A percentile compares a stretch with the other conserved stretches of the same genome.
Evolutionary conservation across 2,113 vertebrate species (phyloP).

Genomic region (Silurus meridionalis): DNA sequence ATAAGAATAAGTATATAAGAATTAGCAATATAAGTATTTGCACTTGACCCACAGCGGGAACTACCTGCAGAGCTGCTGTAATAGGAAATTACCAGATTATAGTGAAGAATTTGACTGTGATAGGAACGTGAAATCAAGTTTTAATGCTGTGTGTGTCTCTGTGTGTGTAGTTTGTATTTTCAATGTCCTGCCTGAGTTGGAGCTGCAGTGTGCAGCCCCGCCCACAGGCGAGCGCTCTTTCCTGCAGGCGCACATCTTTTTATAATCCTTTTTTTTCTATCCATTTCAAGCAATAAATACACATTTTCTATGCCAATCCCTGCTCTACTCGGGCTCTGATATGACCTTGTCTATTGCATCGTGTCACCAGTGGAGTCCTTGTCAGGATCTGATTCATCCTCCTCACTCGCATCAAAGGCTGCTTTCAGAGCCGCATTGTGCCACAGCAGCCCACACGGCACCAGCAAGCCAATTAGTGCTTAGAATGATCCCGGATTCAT

Average conservation of each 20-base stretch:
- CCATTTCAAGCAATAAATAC: neutral
- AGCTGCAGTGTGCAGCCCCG: constrained; percentile 21
- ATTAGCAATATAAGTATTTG: neutral
- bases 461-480: neutral
- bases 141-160: neutral
- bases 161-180: too few species aligned
- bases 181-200: neutral
- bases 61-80: neutral
- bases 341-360: constrained; percentile 15
- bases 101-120: neutral
- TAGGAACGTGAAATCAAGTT: neutral
- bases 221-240: constrained; percentile 8
- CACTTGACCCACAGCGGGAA: neutral
- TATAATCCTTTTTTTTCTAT: neutral
- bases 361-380: constrained; percentile 15
- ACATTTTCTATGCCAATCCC: neutral
- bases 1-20: too few species aligned
- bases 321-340: neutral
- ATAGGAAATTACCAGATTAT: neutral
- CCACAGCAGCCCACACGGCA: neutral
- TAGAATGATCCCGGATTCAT: neutral
- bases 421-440: constrained; percentile 12
- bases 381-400: neutral
- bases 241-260: neutral
- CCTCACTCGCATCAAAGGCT: neutral